These are phyloP conservation scores for Brachionichthys hirsutus DNA, from an alignment of 2,113 vertebrate species.

Conservation along the genomic window DNA sequence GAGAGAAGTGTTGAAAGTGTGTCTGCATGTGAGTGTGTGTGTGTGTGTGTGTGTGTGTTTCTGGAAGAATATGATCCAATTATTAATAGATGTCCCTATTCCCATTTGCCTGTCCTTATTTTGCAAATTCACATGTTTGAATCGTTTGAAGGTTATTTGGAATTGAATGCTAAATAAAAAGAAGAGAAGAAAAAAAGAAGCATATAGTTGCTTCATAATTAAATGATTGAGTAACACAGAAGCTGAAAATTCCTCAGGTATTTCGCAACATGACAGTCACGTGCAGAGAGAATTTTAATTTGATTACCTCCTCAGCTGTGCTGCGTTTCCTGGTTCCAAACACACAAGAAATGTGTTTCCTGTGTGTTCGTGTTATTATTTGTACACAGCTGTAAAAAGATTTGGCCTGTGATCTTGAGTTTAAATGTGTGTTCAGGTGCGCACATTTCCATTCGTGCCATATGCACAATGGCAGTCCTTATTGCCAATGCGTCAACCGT, in stretches of 20 bases:
- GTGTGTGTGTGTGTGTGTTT: constrained; percentile 53
- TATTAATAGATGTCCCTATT: constrained; percentile 54
- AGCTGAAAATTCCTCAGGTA: constrained; percentile 2
- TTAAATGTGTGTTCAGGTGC: constrained; percentile 9
- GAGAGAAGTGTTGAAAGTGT: constrained; percentile 69
- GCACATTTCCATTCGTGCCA: constrained; percentile 8
- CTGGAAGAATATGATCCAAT: constrained; percentile 59
- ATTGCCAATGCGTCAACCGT: background rate
- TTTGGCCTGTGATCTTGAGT: constrained; percentile 5
- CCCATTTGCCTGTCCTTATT: constrained; percentile 43
- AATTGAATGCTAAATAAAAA: constrained; percentile 30
- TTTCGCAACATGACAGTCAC: constrained; percentile 15
- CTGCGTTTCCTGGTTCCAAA: constrained; percentile 25
- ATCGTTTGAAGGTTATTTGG: constrained; percentile 40
- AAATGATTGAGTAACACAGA: constrained; percentile 3
- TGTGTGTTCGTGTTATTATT: constrained; percentile 4
- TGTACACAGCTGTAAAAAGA: constrained; percentile 5
- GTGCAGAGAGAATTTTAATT: constrained; percentile 12
- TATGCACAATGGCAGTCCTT: no score
- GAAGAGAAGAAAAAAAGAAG: constrained; percentile 15
- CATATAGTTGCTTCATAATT: constrained; percentile 22
- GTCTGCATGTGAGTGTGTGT: constrained; percentile 21
- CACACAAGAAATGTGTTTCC: background rate
- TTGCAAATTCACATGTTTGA: constrained; percentile 41
- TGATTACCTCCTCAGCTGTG: constrained; percentile 15